Evolutionary conservation across 2,888 invertebrate species (phyloP).

Genomic region (Siphonodentalium dalli): DNA sequence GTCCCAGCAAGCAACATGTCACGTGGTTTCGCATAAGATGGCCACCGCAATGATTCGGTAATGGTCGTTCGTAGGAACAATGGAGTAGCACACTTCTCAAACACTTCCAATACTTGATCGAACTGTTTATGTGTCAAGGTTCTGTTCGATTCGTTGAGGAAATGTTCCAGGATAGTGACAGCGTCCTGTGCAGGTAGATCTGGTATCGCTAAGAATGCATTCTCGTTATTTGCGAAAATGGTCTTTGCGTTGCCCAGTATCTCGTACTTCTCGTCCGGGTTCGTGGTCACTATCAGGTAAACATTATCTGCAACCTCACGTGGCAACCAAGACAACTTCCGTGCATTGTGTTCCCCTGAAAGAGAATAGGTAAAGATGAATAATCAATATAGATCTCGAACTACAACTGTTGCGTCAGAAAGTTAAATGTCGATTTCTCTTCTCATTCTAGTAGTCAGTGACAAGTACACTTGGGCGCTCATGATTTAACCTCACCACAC

Average conservation of each 20-base stretch:
- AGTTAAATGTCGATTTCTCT: no score
- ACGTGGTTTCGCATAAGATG: slow-evolving; percentile 39
- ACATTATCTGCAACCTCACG: slow-evolving; percentile 76
- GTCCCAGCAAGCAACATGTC: slow-evolving; percentile 43
- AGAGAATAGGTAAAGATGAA: no score
- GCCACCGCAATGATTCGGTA: slow-evolving; percentile 49
- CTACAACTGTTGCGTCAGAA: no score
- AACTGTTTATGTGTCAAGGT: slow-evolving; percentile 70
- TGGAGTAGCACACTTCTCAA: slow-evolving; percentile 46
- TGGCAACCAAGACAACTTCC: slow-evolving; percentile 80
- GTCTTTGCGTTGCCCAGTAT: slow-evolving; percentile 39
- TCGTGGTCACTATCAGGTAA: slow-evolving; percentile 72
- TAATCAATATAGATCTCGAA: no score
- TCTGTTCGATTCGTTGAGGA: slow-evolving; percentile 37
- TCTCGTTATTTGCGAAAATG: slow-evolving; percentile 31
- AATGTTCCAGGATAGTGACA: slow-evolving; percentile 43
- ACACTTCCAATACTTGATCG: slow-evolving; percentile 73
- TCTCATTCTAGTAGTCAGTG: no score
- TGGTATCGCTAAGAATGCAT: slow-evolving; percentile 45
- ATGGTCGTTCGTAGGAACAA: slow-evolving; percentile 52
- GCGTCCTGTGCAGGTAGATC: slow-evolving; percentile 45
- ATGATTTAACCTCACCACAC: no score
- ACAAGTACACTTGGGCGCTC: no score
- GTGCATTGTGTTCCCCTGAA: slow-evolving; percentile 68
- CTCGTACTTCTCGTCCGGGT: slow-evolving; percentile 45